phyloP scores from a whole-genome alignment of 1,140 invertebrate genomes.

The Ceratina japonica region DNA sequence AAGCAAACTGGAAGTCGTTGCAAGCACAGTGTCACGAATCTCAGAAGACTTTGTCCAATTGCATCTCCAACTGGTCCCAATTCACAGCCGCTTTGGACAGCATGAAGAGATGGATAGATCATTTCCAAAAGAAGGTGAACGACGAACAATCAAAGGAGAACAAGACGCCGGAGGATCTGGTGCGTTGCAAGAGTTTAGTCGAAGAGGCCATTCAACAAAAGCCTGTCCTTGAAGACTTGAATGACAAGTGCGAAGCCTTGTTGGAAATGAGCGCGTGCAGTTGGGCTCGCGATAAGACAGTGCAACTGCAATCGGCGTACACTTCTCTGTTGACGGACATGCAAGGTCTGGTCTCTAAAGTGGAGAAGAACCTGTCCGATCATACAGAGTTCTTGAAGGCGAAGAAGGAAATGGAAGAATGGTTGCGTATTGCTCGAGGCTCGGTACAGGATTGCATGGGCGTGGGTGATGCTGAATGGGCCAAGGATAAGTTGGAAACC shows the following conservation, averaged over 20 bases:
- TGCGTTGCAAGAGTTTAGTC: slow-evolving; percentile 87
- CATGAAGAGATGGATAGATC: slow-evolving; percentile 89
- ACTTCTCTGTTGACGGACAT: slow-evolving; percentile 87
- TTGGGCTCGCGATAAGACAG: slow-evolving; percentile 91
- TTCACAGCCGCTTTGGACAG: slow-evolving; percentile 88
- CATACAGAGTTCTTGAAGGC: slow-evolving; percentile 93
- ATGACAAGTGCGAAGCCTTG: slow-evolving; percentile 91
- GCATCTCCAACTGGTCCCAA: slow-evolving; percentile 92
- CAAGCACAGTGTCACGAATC: slow-evolving; percentile 90
- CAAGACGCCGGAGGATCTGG: slow-evolving; percentile 89
- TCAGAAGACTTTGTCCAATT: slow-evolving; percentile 87
- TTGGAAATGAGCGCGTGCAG: slow-evolving; percentile 91
- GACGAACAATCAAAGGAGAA: slow-evolving; percentile 86
- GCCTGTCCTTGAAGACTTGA: slow-evolving; percentile 88
- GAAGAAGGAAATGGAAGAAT: slow-evolving; percentile 89
- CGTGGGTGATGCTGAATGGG: slow-evolving; percentile 87
- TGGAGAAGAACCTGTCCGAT: slow-evolving; percentile 93
- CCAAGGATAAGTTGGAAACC: slow-evolving; percentile 92
- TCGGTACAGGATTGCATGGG: slow-evolving; percentile 90
- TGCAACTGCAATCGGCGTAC: slow-evolving; percentile 90
- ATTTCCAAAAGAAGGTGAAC: slow-evolving; percentile 84
- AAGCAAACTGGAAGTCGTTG: slow-evolving; percentile 92
- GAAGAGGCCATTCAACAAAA: slow-evolving; percentile 89
- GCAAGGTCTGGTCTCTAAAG: slow-evolving; percentile 88
- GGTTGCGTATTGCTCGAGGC: slow-evolving; percentile 88